Evolutionary conservation across 2,797 vertebrate species (phyloP).

Genomic region (Hozukius guyotensis): DNA sequence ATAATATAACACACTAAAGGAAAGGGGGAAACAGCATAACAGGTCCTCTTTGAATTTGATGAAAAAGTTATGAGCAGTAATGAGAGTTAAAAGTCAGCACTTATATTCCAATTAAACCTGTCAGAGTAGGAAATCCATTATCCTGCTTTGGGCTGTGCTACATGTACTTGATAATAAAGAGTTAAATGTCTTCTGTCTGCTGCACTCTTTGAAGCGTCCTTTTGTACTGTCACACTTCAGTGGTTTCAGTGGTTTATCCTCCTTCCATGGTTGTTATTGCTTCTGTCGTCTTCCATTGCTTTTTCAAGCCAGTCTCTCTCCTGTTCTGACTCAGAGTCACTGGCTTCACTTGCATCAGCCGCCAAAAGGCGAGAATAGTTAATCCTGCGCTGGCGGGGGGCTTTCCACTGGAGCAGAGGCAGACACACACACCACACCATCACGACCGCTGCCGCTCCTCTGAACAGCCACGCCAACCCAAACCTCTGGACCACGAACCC

Average conservation of each 20-base stretch:
- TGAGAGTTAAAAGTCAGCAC: not conserved
- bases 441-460: conserved; percentile 69
- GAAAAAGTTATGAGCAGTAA: not conserved
- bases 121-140: not conserved
- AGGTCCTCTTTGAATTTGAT: not conserved
- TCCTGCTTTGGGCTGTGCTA: not conserved
- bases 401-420: conserved; percentile 80
- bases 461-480: conserved; percentile 80
- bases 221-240: not conserved
- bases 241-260: conserved; percentile 17
- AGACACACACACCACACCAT: conserved; percentile 83
- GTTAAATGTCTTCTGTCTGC: not conserved
- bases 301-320: conserved; percentile 92
- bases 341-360: conserved; percentile 85
- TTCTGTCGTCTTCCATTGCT: conserved; percentile 84
- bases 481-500: conserved; percentile 82
- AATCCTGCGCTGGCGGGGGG: conserved; percentile 86
- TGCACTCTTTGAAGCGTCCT: not conserved
- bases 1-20: too few species aligned
- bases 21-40: too few species aligned
- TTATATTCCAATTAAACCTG: conserved; percentile 12
- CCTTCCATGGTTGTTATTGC: conserved; percentile 60
- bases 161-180: conserved; percentile 11
- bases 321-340: conserved; percentile 88
- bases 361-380: conserved; percentile 91